Conservation (phyloP, 1,140 invertebrate species). For the Physella acuta region DNA sequence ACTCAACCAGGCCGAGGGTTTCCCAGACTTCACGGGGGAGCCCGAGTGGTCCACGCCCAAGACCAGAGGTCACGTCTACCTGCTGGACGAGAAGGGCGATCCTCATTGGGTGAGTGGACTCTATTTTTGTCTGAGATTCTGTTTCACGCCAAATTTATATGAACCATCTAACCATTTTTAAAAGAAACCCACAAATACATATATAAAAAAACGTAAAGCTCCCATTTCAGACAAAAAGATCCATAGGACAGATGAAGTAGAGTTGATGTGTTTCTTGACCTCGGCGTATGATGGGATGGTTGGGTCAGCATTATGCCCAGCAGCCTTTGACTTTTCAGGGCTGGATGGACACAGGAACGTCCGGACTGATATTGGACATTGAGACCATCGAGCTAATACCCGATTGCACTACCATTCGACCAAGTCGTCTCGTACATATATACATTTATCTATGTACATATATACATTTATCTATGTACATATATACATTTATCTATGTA, state of each 20-base stretch:
- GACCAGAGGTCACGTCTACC: not conserved
- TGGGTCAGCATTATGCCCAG: not conserved
- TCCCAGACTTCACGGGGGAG: not conserved
- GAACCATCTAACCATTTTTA: too few relatives aligned
- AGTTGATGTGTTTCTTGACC: not conserved
- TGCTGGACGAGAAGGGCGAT: not conserved
- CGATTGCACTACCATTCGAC: too few relatives aligned
- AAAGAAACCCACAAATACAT: too few relatives aligned
- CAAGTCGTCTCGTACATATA: too few relatives aligned
- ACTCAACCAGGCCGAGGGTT: not conserved
- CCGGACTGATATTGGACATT: too few relatives aligned
- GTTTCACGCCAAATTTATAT: too few relatives aligned
- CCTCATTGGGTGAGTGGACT: not conserved
- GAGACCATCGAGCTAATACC: too few relatives aligned
- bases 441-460: too few relatives aligned
- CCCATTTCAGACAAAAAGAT: not conserved
- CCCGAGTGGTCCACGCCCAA: not conserved
- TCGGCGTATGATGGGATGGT: not conserved
- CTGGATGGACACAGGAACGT: too few relatives aligned
- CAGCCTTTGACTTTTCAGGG: not conserved
- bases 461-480: too few relatives aligned
- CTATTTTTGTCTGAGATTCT: too few relatives aligned
- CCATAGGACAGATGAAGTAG: not conserved
- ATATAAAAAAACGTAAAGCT: not conserved
- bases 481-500: too few relatives aligned